phyloP scores from a whole-genome alignment of 2,888 invertebrate genomes.

The Drosophila monieri region DNA sequence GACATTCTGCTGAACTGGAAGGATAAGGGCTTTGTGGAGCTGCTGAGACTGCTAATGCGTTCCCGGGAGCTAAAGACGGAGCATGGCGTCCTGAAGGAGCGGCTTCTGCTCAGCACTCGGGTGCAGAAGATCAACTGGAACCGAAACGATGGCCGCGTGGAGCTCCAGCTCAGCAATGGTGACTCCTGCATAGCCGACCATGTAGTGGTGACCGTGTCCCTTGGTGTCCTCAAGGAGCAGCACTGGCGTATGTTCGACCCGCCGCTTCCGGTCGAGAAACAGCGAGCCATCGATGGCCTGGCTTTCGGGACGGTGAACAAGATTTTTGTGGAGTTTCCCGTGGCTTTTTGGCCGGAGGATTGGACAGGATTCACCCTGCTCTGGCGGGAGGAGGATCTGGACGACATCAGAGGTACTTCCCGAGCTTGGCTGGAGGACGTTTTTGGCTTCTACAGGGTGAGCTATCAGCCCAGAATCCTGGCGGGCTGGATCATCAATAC shows the following conservation, averaged over 20 bases:
- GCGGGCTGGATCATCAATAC: slow-evolving; percentile 89
- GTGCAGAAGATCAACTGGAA: slow-evolving; percentile 79
- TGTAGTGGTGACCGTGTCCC: slow-evolving; percentile 86
- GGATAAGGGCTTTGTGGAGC: slow-evolving; percentile 88
- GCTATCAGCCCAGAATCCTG: slow-evolving; percentile 87
- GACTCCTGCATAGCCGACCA: slow-evolving; percentile 85
- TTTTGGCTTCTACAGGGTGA: slow-evolving; percentile 88
- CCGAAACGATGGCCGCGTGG: slow-evolving; percentile 71
- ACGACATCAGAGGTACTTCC: slow-evolving; percentile 75
- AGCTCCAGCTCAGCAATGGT: slow-evolving; percentile 83
- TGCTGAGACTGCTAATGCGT: slow-evolving; percentile 88
- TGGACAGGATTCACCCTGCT: slow-evolving; percentile 86
- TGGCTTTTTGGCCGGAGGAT: slow-evolving; percentile 86
- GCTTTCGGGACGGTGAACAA: slow-evolving; percentile 87
- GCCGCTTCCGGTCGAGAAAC: slow-evolving; percentile 84
- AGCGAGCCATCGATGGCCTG: slow-evolving; percentile 85
- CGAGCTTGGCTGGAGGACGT: slow-evolving; percentile 87
- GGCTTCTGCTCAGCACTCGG: slow-evolving; percentile 73
- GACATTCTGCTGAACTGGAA: slow-evolving; percentile 90
- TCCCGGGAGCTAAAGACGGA: slow-evolving; percentile 52
- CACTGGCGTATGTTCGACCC: slow-evolving; percentile 84
- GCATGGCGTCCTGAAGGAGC: slow-evolving; percentile 82
- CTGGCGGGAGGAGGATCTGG: slow-evolving; percentile 86
- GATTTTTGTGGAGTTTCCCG: slow-evolving; percentile 86
- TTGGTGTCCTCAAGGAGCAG: slow-evolving; percentile 87